These are phyloP conservation scores for Dasypolia templi DNA, from an alignment of 2,888 invertebrate genomes.

Conservation along the genomic window DNA sequence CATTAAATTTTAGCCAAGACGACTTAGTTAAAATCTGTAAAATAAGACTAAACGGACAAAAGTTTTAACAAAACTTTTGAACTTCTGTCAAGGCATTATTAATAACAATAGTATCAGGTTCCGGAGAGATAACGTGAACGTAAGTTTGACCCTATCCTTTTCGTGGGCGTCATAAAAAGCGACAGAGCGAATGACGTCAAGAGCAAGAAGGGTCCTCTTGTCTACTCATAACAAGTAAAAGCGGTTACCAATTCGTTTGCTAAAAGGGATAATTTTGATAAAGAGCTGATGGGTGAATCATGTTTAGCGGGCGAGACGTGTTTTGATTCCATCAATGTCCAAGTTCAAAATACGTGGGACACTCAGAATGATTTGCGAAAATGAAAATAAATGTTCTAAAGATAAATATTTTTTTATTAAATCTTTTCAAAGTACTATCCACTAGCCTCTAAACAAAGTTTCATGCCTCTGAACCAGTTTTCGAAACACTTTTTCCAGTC, in stretches of 20 bases:
- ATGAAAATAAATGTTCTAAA: too few species aligned
- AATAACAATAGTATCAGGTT: conserved; percentile 40
- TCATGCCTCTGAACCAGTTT: too few species aligned
- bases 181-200: not conserved
- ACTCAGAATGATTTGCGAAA: too few species aligned
- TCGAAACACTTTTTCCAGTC: too few species aligned
- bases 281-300: not conserved
- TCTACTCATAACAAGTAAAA: not conserved
- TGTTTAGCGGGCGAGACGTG: not conserved
- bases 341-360: too few species aligned
- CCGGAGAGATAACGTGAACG: not conserved
- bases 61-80: too few species aligned
- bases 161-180: conserved; percentile 1
- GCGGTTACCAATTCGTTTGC: not conserved
- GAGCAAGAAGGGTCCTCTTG: not conserved
- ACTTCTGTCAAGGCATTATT: conserved; percentile 35
- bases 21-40: conserved; percentile 3
- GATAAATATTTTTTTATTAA: too few species aligned
- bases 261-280: not conserved
- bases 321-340: not conserved
- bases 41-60: conserved; percentile 10
- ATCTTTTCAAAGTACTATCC: too few species aligned
- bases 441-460: too few species aligned
- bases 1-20: not conserved
- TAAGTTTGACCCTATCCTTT: not conserved